phyloP scores from a whole-genome alignment of 2,113 vertebrate species.

The Hippocampus zosterae region DNA sequence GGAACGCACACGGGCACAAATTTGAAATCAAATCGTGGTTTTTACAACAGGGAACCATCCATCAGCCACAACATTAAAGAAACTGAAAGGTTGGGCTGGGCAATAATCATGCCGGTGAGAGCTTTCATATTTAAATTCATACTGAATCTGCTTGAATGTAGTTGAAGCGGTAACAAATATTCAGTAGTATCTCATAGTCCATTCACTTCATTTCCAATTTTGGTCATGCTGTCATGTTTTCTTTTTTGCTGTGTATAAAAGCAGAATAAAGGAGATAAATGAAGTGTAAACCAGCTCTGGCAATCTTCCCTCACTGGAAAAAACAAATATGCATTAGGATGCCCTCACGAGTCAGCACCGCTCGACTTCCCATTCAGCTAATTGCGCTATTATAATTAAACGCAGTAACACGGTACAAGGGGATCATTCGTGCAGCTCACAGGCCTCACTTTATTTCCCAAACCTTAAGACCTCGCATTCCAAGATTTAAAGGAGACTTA shows the following conservation, averaged over 20 bases:
- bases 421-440: slow-evolving; percentile 35
- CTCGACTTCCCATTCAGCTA: not conserved
- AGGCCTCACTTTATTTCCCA: slow-evolving; percentile 17
- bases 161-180: not conserved
- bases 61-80: not conserved
- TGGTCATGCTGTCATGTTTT: not conserved
- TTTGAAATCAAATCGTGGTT: slow-evolving; percentile 8
- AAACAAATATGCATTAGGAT: slow-evolving; percentile 2
- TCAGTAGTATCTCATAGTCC: not conserved
- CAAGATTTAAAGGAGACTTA: slow-evolving; percentile 4
- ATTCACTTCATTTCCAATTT: not conserved
- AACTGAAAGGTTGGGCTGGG: not conserved
- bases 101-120: not conserved
- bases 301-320: not conserved
- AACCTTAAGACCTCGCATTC: slow-evolving; percentile 9
- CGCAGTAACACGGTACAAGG: slow-evolving; percentile 14
- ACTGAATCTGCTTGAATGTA: not conserved
- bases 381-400: not conserved
- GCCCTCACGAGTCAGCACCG: slow-evolving; percentile 14
- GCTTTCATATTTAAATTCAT: not conserved
- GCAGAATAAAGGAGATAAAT: not conserved
- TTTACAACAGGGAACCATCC: not conserved
- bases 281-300: not conserved
- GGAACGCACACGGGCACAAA: slow-evolving; percentile 12
- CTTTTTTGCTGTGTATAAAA: not conserved